phyloP scores from a whole-genome alignment of 2,113 vertebrate genomes.

The Syngnathus typhle region DNA sequence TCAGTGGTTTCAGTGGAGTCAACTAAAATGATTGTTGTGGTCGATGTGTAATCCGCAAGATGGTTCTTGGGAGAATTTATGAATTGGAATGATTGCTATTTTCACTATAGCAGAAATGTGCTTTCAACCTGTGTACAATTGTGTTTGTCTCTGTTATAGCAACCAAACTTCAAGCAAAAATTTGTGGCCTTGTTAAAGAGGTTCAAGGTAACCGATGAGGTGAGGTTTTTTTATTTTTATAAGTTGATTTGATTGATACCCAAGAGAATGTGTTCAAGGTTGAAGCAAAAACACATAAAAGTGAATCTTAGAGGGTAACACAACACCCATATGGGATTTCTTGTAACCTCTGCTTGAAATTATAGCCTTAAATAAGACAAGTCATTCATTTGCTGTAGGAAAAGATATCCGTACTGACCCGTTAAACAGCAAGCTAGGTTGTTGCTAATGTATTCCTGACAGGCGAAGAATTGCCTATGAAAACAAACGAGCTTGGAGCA shows the following conservation, averaged over 20 bases:
- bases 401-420: slow-evolving; percentile 28
- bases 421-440: slow-evolving; percentile 31
- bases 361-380: slow-evolving; percentile 22
- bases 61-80: slow-evolving; percentile 35
- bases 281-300: slow-evolving; percentile 7
- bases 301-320: not conserved
- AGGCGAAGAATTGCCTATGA: slow-evolving; percentile 15
- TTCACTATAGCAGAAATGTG: slow-evolving; percentile 17
- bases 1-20: slow-evolving; percentile 43
- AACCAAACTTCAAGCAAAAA: slow-evolving; percentile 80
- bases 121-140: slow-evolving; percentile 1
- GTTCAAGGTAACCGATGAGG: slow-evolving; percentile 79
- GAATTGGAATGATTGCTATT: slow-evolving; percentile 24
- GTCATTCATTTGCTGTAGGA: slow-evolving; percentile 34
- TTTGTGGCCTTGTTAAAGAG: slow-evolving; percentile 77
- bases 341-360: slow-evolving; percentile 8
- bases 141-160: slow-evolving; percentile 52
- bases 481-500: slow-evolving; percentile 22
- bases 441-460: slow-evolving; percentile 21
- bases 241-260: slow-evolving; percentile 13
- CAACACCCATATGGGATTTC: not conserved
- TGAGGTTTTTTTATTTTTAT: slow-evolving; percentile 35
- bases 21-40: slow-evolving; percentile 42
- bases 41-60: slow-evolving; percentile 57
- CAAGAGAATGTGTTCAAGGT: slow-evolving; percentile 8